phyloP scores from a whole-genome alignment of 2,888 invertebrate species.

The Drosophila cognata region DNA sequence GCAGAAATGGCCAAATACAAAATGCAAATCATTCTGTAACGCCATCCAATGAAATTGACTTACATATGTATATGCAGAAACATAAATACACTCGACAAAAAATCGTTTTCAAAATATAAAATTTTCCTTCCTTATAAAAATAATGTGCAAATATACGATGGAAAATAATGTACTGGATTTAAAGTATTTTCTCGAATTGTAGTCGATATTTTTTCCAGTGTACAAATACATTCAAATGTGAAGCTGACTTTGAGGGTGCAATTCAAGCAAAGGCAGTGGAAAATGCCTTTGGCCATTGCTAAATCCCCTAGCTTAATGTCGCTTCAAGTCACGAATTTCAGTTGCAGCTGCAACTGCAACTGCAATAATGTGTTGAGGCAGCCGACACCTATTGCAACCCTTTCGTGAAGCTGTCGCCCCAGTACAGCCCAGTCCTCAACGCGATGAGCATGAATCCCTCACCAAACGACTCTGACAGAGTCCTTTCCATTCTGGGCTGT shows the following conservation, averaged over 20 bases:
- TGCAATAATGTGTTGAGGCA: constrained; percentile 63
- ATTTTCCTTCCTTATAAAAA: not conserved
- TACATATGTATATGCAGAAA: not conserved
- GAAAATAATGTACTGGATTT: not conserved
- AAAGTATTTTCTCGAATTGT: not conserved
- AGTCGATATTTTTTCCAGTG: not conserved
- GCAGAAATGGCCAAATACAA: constrained; percentile 72
- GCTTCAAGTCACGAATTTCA: constrained; percentile 57
- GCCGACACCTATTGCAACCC: constrained; percentile 76
- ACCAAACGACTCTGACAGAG: constrained; percentile 8
- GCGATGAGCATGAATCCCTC: constrained; percentile 25
- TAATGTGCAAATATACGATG: not conserved
- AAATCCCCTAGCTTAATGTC: constrained; percentile 68
- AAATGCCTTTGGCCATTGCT: constrained; percentile 69
- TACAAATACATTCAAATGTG: constrained; percentile 2
- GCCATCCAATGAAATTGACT: constrained; percentile 45
- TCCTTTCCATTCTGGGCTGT: constrained; percentile 12
- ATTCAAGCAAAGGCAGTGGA: constrained; percentile 66
- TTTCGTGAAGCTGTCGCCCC: constrained; percentile 51
- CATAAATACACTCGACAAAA: not conserved
- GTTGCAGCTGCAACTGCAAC: constrained; percentile 20
- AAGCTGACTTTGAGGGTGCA: constrained; percentile 46
- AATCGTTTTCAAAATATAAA: accelerated
- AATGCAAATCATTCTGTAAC: constrained; percentile 73
- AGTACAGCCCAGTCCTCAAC: not conserved